Evolutionary conservation across 2,113 vertebrate species (phyloP).

Genomic region (Craseonycteris thonglongyai): DNA sequence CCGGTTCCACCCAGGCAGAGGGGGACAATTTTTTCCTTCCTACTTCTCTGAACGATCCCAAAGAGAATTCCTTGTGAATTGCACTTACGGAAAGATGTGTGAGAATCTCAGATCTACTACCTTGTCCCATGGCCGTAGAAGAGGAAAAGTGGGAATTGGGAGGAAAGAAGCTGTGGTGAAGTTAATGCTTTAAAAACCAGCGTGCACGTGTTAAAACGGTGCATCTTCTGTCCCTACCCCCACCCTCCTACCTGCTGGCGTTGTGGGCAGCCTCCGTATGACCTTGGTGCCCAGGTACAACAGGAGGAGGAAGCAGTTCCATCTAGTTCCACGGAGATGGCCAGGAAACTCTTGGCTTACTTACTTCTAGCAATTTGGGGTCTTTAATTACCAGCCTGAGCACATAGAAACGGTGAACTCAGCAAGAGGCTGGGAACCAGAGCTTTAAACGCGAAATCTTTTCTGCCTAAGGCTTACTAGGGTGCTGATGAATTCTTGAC

Average conservation of each 20-base stretch:
- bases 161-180: not conserved
- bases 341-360: not conserved
- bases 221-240: not conserved
- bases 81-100: not conserved
- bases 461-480: conserved; percentile 14
- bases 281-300: not conserved
- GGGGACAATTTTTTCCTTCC: not conserved
- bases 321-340: not conserved
- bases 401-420: not conserved
- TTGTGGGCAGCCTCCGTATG: not conserved
- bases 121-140: not conserved
- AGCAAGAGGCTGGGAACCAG: not conserved
- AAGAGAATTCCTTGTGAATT: not conserved
- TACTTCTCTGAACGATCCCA: not conserved
- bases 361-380: not conserved
- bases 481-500: not conserved
- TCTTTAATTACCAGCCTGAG: conserved; percentile 8
- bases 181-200: not conserved
- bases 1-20: not conserved
- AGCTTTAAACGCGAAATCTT: not conserved
- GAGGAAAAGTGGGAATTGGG: not conserved
- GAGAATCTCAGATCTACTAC: not conserved
- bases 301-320: not conserved
- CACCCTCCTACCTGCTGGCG: not conserved
- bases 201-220: not conserved